Conservation (phyloP, 1,140 invertebrate species). For the Latrodectus geometricus region DNA sequence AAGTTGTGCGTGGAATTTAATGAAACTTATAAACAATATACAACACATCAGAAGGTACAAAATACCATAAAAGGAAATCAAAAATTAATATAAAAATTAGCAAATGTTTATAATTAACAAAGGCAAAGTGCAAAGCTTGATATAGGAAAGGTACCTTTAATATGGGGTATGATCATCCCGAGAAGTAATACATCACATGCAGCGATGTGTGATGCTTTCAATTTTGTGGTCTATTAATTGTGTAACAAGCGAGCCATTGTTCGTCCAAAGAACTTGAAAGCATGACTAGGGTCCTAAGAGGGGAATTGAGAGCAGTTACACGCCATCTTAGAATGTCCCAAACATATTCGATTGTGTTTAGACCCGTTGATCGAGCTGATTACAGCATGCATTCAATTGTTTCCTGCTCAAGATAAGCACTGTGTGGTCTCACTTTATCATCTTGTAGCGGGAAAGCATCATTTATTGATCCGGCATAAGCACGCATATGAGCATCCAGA, state of each 20-base stretch:
- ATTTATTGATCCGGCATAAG: conserved; percentile 20
- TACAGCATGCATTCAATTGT: not conserved
- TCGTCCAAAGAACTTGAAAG: not conserved
- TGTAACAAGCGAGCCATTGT: not conserved
- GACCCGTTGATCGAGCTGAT: not conserved
- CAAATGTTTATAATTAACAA: no score
- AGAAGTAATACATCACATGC: no score
- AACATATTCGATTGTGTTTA: no score
- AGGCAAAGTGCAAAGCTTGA: no score
- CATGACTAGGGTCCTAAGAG: not conserved
- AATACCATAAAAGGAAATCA: no score
- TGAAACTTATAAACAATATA: no score
- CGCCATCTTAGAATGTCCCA: no score
- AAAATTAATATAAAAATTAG: no score
- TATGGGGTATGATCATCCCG: no score
- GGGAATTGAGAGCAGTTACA: not conserved
- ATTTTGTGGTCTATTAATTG: not conserved
- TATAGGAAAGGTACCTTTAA: not conserved
- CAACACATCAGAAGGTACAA: no score
- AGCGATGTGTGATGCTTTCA: conserved; percentile 16
- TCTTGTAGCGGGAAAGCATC: not conserved
- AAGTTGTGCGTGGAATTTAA: no score
- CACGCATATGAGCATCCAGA: conserved; percentile 2
- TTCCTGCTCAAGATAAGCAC: not conserved
- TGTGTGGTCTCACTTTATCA: conserved; percentile 12